phyloP scores from a whole-genome alignment of 2,797 vertebrate genomes.

The Sebastes itinus region DNA sequence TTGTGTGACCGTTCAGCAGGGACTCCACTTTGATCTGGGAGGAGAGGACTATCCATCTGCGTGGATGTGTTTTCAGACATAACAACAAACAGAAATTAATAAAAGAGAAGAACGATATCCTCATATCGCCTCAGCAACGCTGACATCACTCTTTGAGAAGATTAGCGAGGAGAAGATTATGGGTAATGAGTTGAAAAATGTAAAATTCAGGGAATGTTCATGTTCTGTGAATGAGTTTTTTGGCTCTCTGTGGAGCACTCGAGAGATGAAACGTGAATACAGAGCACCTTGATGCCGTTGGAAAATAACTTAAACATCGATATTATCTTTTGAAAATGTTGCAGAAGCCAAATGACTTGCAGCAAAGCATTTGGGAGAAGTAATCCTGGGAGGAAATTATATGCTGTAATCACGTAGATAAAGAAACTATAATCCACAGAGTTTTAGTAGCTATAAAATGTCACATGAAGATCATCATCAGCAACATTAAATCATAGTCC shows the following conservation, averaged over 20 bases:
- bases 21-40: slow-evolving; percentile 88
- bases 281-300: slow-evolving; percentile 5
- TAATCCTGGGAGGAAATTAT: slow-evolving; percentile 76
- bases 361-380: slow-evolving; percentile 67
- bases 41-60: slow-evolving; percentile 85
- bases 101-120: slow-evolving; percentile 12
- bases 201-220: slow-evolving; percentile 45
- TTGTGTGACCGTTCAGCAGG: slow-evolving; percentile 87
- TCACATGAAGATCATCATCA: slow-evolving; percentile 76
- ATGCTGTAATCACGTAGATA: slow-evolving; percentile 66
- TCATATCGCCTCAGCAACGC: not conserved
- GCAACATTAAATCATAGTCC: slow-evolving; percentile 77
- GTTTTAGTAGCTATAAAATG: slow-evolving; percentile 82
- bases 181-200: slow-evolving; percentile 61
- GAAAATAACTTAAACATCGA: slow-evolving; percentile 42
- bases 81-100: slow-evolving; percentile 62
- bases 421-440: slow-evolving; percentile 66
- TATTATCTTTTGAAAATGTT: slow-evolving; percentile 26
- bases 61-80: slow-evolving; percentile 67
- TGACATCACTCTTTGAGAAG: slow-evolving; percentile 48
- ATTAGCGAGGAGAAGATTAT: slow-evolving; percentile 50
- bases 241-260: slow-evolving; percentile 36
- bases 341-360: slow-evolving; percentile 67
- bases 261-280: slow-evolving; percentile 46
- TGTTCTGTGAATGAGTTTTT: slow-evolving; percentile 34